Evolutionary conservation across 2,797 vertebrate genomes (phyloP).

Genomic region (Pelodytes ibericus): DNA sequence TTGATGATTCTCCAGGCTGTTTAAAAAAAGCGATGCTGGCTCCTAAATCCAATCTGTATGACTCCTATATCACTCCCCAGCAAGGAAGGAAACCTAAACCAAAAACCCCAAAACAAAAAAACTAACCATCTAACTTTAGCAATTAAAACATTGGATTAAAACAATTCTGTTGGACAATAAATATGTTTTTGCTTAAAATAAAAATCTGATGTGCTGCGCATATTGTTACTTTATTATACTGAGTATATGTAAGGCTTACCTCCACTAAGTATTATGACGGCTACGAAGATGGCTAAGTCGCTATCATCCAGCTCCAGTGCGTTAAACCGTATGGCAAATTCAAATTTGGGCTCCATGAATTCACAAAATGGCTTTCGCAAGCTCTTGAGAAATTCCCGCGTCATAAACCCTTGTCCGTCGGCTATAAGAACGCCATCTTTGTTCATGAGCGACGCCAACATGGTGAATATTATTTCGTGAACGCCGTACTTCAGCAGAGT

Average conservation of each 20-base stretch:
- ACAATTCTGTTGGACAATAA: no score
- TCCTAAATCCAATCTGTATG: no score
- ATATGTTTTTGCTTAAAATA: no score
- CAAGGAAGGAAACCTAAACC: no score
- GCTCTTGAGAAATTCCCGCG: slow-evolving; percentile 95
- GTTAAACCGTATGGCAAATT: slow-evolving; percentile 98
- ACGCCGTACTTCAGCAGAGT: slow-evolving; percentile 96
- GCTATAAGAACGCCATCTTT: slow-evolving; percentile 96
- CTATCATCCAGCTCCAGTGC: slow-evolving; percentile 95
- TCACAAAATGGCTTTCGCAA: slow-evolving; percentile 93
- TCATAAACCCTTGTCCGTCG: slow-evolving; percentile 98
- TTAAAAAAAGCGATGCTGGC: no score
- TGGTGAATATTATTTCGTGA: slow-evolving; percentile 94
- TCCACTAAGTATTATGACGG: slow-evolving; percentile 98
- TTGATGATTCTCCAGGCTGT: no score
- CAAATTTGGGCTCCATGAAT: slow-evolving; percentile 98
- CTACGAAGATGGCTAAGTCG: slow-evolving; percentile 96
- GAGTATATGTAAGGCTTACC: slow-evolving; percentile 75
- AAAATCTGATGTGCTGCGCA: slow-evolving; percentile 19
- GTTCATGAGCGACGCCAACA: slow-evolving; percentile 97
- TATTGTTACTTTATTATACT: no score
- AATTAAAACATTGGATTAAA: no score
- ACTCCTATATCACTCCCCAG: no score
- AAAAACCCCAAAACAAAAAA: no score
- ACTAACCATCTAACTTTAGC: no score